phyloP scores from a whole-genome alignment of 2,888 invertebrate species.

The Orthonychiurus folsomi region DNA sequence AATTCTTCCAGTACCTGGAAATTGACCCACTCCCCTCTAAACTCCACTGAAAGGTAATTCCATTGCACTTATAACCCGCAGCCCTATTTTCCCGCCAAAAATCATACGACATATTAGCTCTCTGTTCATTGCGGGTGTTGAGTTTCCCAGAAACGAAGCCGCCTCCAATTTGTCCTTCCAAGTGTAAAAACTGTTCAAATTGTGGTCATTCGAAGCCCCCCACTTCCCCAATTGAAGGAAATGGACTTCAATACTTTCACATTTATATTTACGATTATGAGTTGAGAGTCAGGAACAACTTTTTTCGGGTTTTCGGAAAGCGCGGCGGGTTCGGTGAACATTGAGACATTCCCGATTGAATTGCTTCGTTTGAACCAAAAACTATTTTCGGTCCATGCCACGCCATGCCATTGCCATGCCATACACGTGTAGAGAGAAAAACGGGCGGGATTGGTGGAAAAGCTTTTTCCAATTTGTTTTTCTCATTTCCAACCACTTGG shows the following conservation, averaged over 20 bases:
- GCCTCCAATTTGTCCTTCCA: background rate
- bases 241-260: slow-evolving; percentile 1
- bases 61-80: no score
- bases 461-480: slow-evolving; percentile 1
- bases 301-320: background rate
- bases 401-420: background rate
- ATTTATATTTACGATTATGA: slow-evolving; percentile 1
- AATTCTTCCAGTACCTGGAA: no score
- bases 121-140: no score
- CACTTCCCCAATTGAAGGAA: background rate
- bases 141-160: no score
- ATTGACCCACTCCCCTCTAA: no score
- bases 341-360: background rate
- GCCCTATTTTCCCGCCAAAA: no score
- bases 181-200: background rate
- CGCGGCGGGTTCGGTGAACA: background rate
- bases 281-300: background rate
- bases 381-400: background rate
- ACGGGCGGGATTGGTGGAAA: no score
- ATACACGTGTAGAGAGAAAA: no score
- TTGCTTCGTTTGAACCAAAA: background rate
- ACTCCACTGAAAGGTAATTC: no score
- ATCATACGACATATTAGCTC: no score
- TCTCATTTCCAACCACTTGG: background rate
- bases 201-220: background rate